Evolutionary conservation across 1,140 invertebrate species (phyloP), one percentile per base, ranked within the genome.

Genomic region (Paraescarpia echinospica): DNA sequence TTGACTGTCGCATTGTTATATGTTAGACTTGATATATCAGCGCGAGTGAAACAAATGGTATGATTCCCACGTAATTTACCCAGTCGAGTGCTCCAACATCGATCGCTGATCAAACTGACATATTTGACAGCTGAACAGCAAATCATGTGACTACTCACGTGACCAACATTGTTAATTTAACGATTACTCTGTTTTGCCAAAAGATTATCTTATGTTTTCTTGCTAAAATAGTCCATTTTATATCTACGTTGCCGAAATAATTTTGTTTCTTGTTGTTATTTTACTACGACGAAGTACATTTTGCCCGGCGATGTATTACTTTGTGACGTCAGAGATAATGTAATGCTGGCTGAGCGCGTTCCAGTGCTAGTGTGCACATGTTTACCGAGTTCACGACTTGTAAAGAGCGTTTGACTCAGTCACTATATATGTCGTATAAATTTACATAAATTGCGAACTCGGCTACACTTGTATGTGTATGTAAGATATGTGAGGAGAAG

Each of bases 251-350:
- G 27, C 18, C 22, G 59, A 77, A 77, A 77, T 77, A 77, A 9
- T 51, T 31, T 77, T 77, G 59, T 77, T 77, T 6, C 12, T 41
- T 12, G 59, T 27, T 77, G 59, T 27, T 77, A 18, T 77, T 18
- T 22, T 77, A 27, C 59, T 2, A 31, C 22, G 59, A 77, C 4
- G 18, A 77, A 77, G 59, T 77, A 31, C 14, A 31, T 77, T 77
- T 77, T 77, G 59, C 18, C 59, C 0, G 59, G 2, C n/a, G n/a
- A n/a, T 14, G 14, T 77, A 27, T 77, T 77, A 31, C 59, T 77
- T 77, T 77, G 59, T 77, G 59, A 77, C 59, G 59, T 77, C 59
- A 77, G 59, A 77, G 59, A 77, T 77, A 77, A 77, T 77, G 41
- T 41, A 41, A 41, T 41, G 41, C 41, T 41, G 41, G 41, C 41